Conservation (phyloP, 2,113 vertebrate species). For the Nesogale talazaci region DNA sequence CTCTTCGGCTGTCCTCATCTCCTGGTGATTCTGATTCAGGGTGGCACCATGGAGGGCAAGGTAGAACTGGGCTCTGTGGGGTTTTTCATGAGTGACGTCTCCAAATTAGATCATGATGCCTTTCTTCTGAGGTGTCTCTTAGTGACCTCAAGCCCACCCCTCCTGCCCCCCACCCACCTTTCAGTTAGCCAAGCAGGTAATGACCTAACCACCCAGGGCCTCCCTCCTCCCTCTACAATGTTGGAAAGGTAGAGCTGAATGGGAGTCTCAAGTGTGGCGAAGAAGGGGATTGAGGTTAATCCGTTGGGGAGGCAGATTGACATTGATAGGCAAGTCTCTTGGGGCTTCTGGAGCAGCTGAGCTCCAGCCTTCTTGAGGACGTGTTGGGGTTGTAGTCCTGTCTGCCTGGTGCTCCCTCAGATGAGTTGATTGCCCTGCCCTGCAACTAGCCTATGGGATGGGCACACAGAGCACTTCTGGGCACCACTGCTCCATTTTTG, state of each 20-base stretch:
- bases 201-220: not conserved
- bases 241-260: not conserved
- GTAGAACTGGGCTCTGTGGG: not conserved
- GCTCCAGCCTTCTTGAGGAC: not conserved
- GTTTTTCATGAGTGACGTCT: not conserved
- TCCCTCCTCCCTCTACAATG: not conserved
- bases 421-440: not conserved
- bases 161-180: no score
- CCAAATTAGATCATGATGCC: not conserved
- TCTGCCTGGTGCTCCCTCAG: not conserved
- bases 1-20: not conserved
- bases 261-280: not conserved
- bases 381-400: not conserved
- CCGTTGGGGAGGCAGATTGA: not conserved
- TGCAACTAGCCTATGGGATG: not conserved
- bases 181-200: not conserved
- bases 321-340: not conserved
- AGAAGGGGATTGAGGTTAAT: conserved; percentile 9
- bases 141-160: not conserved
- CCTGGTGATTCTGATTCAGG: not conserved
- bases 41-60: not conserved
- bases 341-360: not conserved
- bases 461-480: not conserved
- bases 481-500: not conserved
- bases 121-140: not conserved